Evolutionary conservation across 2,888 invertebrate species (phyloP).

Genomic region (Philaethria dido): DNA sequence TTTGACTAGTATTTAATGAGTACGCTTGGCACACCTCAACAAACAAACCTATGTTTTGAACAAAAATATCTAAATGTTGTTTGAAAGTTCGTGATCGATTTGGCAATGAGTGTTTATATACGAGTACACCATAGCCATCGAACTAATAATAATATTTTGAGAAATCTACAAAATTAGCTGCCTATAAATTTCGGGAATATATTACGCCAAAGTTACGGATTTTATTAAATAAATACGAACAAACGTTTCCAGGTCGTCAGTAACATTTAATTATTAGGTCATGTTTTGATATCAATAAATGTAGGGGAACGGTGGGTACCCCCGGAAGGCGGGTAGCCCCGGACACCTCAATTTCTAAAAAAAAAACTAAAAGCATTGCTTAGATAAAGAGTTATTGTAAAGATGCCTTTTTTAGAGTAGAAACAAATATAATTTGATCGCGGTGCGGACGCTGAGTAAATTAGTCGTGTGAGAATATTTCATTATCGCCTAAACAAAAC

Average conservation of each 20-base stretch:
- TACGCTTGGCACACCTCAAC: constrained; percentile 40
- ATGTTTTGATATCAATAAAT: neutral
- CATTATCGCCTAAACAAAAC: no score
- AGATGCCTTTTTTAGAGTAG: no score
- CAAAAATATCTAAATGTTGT: constrained; percentile 39
- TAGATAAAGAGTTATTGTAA: no score
- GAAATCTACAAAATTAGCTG: constrained; percentile 8
- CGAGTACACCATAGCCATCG: constrained; percentile 1
- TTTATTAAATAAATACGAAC: neutral
- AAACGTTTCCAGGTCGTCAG: neutral
- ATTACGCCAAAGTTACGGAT: neutral
- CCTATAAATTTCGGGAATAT: neutral
- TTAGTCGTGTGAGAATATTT: no score
- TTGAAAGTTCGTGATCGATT: constrained; percentile 37
- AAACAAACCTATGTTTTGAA: constrained; percentile 38
- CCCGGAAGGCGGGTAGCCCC: no score
- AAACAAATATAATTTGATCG: no score
- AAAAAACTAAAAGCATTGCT: no score
- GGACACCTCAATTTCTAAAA: no score
- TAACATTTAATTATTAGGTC: neutral
- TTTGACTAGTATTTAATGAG: constrained; percentile 37
- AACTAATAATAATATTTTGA: constrained; percentile 10
- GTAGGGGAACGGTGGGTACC: no score
- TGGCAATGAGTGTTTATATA: constrained; percentile 34
- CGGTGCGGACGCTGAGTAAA: no score